These are phyloP conservation scores for Gonioctena quinquepunctata DNA, from an alignment of 1,140 invertebrate genomes.

Conservation along the genomic window DNA sequence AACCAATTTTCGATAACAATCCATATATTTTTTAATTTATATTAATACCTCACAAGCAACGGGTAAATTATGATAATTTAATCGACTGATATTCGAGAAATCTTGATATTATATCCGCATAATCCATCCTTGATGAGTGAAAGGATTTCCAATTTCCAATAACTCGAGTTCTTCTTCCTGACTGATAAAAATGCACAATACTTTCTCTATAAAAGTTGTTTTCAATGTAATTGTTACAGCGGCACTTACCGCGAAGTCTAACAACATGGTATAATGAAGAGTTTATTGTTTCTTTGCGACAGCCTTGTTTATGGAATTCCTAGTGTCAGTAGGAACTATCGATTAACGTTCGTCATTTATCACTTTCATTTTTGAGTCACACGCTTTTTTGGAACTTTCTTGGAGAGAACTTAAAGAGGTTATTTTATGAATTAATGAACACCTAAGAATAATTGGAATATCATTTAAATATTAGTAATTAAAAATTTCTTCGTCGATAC, in stretches of 20 bases:
- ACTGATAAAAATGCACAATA: constrained; percentile 6
- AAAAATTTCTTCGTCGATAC: no score
- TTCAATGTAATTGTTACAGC: not conserved
- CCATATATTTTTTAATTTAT: no score
- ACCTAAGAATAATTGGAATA: no score
- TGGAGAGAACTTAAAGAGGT: no score
- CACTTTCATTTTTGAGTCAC: not conserved
- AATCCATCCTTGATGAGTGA: not conserved
- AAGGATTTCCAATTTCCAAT: not conserved
- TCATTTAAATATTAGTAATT: no score
- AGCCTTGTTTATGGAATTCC: not conserved
- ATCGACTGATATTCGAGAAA: not conserved
- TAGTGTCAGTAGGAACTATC: no score
- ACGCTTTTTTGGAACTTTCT: not conserved
- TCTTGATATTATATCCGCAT: not conserved
- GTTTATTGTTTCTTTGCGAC: not conserved
- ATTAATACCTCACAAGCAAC: no score
- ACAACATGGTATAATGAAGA: not conserved
- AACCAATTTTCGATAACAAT: no score
- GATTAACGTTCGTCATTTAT: no score
- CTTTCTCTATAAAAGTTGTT: constrained; percentile 2
- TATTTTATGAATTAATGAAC: no score
- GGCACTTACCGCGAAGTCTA: not conserved
- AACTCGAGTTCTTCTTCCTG: not conserved
- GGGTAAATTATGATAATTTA: not conserved